Conservation (phyloP, 2,888 invertebrate genomes). For the Hemicrepidius hirtus region DNA sequence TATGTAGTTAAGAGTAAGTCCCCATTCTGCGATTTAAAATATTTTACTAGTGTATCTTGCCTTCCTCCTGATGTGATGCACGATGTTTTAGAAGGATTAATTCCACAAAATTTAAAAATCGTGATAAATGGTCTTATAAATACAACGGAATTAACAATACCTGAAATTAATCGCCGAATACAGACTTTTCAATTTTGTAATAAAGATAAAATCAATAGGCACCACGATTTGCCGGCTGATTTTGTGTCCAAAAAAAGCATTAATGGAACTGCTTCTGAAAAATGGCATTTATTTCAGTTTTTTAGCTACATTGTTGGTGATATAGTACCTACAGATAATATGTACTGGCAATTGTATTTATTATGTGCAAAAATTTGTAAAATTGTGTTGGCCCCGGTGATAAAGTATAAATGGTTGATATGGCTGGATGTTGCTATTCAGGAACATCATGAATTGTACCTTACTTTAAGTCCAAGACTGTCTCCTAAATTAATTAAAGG, state of each 20-base stretch:
- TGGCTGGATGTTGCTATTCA: neutral
- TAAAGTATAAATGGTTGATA: neutral
- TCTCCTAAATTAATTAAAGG: neutral
- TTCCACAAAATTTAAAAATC: neutral
- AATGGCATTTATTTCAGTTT: neutral
- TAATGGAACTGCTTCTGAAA: neutral
- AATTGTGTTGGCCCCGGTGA: neutral
- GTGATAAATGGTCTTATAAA: neutral
- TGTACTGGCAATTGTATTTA: neutral
- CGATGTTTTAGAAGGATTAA: neutral
- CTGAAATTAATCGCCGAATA: neutral
- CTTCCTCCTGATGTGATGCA: neutral
- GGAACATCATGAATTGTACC: neutral
- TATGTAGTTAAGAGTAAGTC: neutral
- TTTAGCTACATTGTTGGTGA: neutral
- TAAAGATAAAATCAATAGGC: neutral
- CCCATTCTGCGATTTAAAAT: neutral
- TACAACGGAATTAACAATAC: neutral
- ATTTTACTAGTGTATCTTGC: conserved; percentile 6
- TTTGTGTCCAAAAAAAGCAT: no score
- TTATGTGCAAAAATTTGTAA: neutral
- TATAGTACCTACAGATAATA: neutral
- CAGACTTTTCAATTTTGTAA: neutral
- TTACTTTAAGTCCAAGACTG: neutral
- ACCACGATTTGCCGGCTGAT: neutral